Conservation (phyloP, 2,888 invertebrate genomes). For the Drosophila monieri region DNA sequence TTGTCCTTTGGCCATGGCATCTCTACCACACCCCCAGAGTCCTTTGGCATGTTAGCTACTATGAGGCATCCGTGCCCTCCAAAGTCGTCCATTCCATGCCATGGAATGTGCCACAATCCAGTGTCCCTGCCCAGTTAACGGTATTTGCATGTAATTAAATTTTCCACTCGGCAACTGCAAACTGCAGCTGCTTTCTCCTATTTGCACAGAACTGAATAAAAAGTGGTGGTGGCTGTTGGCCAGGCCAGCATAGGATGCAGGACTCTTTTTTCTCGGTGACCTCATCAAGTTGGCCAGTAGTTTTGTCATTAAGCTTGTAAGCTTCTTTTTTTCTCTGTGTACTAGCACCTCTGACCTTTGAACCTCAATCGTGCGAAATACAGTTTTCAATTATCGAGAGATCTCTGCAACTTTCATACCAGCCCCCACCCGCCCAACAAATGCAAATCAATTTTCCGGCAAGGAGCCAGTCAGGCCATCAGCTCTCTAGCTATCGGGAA, state of each 20-base stretch:
- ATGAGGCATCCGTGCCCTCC: background rate
- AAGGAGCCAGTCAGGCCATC: conserved; percentile 41
- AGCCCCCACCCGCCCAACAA: conserved; percentile 30
- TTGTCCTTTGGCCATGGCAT: conserved; percentile 45
- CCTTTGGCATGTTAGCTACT: conserved; percentile 33
- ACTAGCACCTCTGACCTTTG: conserved; percentile 32
- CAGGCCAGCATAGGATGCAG: conserved; percentile 11
- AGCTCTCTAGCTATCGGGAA: conserved; percentile 32
- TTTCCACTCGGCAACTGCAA: conserved; percentile 69
- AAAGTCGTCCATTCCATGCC: background rate
- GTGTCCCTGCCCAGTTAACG: conserved; percentile 60
- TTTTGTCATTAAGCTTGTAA: conserved; percentile 60
- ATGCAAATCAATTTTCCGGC: conserved; percentile 64
- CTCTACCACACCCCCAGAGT: conserved; percentile 16
- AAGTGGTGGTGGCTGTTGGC: conserved; percentile 21
- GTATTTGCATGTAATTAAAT: conserved; percentile 82
- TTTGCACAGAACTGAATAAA: conserved; percentile 50
- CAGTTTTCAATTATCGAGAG: conserved; percentile 65
- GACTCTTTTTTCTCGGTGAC: conserved; percentile 34
- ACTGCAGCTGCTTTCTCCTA: conserved; percentile 66
- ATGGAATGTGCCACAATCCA: background rate
- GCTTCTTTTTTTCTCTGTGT: background rate
- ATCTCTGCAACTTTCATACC: conserved; percentile 55
- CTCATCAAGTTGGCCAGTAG: conserved; percentile 43
- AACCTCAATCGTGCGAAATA: conserved; percentile 45